These are phyloP conservation scores for Amphimedon queenslandica DNA, from an alignment of 37 sponge, comb jelly and placozoan genomes.

Conservation along the genomic window DNA sequence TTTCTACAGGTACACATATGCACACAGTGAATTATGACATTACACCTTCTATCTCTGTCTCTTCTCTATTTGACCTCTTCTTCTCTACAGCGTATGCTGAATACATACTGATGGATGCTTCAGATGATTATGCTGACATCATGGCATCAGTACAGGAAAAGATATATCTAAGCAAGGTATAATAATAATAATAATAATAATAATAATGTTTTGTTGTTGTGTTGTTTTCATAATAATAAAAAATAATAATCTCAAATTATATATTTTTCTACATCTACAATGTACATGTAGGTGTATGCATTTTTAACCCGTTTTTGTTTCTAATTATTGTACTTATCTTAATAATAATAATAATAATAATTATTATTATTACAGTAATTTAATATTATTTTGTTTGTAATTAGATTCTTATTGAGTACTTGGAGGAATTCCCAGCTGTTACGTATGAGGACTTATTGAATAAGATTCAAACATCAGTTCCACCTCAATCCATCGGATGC, in stretches of 20 bases:
- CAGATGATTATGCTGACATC: constrained; percentile 49
- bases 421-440: constrained; percentile 70
- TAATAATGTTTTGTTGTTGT: too few relatives aligned
- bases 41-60: not conserved
- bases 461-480: constrained; percentile 66
- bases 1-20: constrained; percentile 73
- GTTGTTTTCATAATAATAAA: too few relatives aligned
- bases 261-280: too few relatives aligned
- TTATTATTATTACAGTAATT: not conserved
- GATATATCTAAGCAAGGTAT: constrained; percentile 81
- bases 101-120: constrained; percentile 82
- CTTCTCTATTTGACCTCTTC: not conserved
- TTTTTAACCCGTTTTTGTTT: not conserved
- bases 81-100: constrained; percentile 25
- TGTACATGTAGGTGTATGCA: too few relatives aligned
- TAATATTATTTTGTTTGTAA: not conserved
- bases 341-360: too few relatives aligned
- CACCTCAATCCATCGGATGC: constrained; percentile 70
- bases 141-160: constrained; percentile 30
- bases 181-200: too few relatives aligned
- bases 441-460: constrained; percentile 77
- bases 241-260: too few relatives aligned
- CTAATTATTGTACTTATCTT: too few relatives aligned
- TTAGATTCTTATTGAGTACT: constrained; percentile 84
- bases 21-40: not conserved